Conservation (phyloP, 2,797 vertebrate genomes). For the Micromesistius poutassou region DNA sequence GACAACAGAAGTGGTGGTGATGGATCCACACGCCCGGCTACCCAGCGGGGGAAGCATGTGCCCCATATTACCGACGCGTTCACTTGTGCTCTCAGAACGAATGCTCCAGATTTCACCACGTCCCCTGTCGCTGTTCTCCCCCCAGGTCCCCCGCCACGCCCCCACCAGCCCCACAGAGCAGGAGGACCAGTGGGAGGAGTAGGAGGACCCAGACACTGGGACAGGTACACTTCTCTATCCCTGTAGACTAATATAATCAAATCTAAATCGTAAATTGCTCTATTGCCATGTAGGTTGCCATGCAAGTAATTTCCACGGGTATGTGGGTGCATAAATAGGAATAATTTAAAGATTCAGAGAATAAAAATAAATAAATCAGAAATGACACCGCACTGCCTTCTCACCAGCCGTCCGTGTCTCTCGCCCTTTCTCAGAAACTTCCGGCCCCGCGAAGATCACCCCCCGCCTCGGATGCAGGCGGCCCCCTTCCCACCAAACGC, state of each 20-base stretch:
- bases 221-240: constrained; percentile 41
- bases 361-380: no score
- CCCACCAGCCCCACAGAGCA: constrained; percentile 54
- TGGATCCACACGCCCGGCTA: neutral
- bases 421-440: constrained; percentile 44
- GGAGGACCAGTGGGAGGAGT: neutral
- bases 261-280: neutral
- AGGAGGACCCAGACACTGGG: constrained; percentile 58
- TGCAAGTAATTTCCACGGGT: neutral
- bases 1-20: neutral
- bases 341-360: no score
- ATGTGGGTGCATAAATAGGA: neutral
- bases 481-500: neutral
- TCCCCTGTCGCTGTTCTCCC: neutral
- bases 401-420: neutral
- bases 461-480: constrained; percentile 43
- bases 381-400: neutral
- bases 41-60: neutral
- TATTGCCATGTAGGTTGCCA: neutral
- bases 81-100: neutral
- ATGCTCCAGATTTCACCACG: neutral
- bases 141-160: constrained; percentile 52
- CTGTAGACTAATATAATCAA: neutral
- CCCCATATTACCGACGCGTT: neutral
- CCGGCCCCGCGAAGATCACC: constrained; percentile 55